Evolutionary conservation across 2,888 invertebrate genomes (phyloP), one percentile per base, ranked within the genome.

Genomic region (Drosophila lacicola): DNA sequence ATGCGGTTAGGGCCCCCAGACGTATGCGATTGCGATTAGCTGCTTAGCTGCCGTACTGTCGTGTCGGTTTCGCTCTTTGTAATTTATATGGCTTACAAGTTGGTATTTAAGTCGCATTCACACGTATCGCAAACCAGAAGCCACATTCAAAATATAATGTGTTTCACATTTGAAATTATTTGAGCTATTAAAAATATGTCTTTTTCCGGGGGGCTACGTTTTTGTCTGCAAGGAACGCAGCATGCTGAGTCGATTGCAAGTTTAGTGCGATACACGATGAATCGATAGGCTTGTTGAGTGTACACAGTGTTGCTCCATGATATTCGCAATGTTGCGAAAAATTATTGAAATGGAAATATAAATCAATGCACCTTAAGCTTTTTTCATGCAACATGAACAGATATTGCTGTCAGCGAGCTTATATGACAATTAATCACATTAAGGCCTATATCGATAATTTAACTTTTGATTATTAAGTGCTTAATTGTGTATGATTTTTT

Each of bases 1-100:
- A 78, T 78, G 78, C 77, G 78, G 80, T 78, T 80, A 71, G 60
- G 65, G 67, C 62, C 55, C 54, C 36, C 74, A 78, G 65, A 69
- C 71, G 64, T 61, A 61, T 51, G 60, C 71, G 61, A 42, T 70
- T 57, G 68, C 68, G 62, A 60, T 60, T 72, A 60, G 55, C 51
- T 45, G 44, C 13, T 51, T 42, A 51, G 25, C 51, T 49, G 37
- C 53, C 47, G 49, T 55, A 17, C 11, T 21, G 44, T 51, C 13
- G 44, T 57, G 36, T 51, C 41, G n/a, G 37, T 39, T 39, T 45
- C 25, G 34, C 25, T 57, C 14, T 34, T 39, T 47, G 4, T 45
- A 36, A 44, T 42, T 51, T 44, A 13, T 45, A 14, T 41, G 19
- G 46, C 50, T 33, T 46, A 9, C 13, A 50, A 37, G 34, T 61